phyloP scores from a whole-genome alignment of 1,140 invertebrate species.

The Aphelenchoides avenae region DNA sequence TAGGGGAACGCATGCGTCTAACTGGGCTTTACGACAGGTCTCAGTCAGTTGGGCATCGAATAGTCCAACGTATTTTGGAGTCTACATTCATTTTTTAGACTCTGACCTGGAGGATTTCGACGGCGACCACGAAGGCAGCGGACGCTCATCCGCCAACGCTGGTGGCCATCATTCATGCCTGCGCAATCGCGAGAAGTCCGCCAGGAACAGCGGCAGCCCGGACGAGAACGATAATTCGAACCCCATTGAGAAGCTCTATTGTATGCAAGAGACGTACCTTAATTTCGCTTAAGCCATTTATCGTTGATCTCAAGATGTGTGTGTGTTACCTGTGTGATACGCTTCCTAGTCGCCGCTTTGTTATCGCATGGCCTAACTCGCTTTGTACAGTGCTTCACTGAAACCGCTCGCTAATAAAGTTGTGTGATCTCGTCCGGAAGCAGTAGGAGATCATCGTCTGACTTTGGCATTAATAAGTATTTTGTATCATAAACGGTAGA shows the following conservation, averaged over 20 bases:
- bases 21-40: too few relatives aligned
- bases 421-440: not conserved
- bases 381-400: conserved; percentile 4
- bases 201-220: too few relatives aligned
- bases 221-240: too few relatives aligned
- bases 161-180: too few relatives aligned
- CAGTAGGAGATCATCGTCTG: not conserved
- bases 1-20: too few relatives aligned
- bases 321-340: not conserved
- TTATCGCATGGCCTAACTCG: too few relatives aligned
- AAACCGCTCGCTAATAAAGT: not conserved
- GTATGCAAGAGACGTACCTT: conserved; percentile 37
- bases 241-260: conserved; percentile 34
- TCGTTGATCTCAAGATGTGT: conserved; percentile 6
- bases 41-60: too few relatives aligned
- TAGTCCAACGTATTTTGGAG: too few relatives aligned
- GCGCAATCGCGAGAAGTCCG: too few relatives aligned
- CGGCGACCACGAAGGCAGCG: conserved; percentile 2
- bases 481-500: too few relatives aligned
- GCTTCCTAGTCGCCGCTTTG: conserved; percentile 14
- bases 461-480: not conserved
- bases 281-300: conserved; percentile 20
- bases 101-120: conserved; percentile 5
- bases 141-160: too few relatives aligned
- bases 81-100: too few relatives aligned